Conservation (phyloP, 2,113 vertebrate genomes). For the Casuarius casuarius region DNA sequence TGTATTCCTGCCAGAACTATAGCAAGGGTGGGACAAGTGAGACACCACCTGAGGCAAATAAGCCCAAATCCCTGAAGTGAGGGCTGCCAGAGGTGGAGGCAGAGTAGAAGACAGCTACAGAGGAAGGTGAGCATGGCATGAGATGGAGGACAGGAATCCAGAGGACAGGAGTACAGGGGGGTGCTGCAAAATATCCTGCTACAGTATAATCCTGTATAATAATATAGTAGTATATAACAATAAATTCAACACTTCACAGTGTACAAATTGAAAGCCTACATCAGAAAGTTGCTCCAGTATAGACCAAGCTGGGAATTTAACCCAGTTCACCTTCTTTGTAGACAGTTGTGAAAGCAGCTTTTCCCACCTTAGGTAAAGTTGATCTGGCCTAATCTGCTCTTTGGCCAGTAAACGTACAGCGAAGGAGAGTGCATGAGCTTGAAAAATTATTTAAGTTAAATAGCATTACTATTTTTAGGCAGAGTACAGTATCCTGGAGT, state of each 20-base stretch:
- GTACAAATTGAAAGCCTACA: not conserved
- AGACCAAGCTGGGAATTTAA: not conserved
- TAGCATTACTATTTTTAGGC: not conserved
- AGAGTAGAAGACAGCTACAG: not conserved
- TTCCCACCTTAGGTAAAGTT: not conserved
- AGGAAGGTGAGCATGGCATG: not conserved
- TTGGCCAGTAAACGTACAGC: not conserved
- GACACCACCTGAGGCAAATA: not conserved
- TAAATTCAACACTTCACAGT: not conserved
- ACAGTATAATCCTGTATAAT: too few relatives aligned
- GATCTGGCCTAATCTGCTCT: not conserved
- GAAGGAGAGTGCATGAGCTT: not conserved
- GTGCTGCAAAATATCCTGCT: not conserved
- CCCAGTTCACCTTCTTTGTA: not conserved
- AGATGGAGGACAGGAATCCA: not conserved
- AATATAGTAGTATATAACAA: not conserved
- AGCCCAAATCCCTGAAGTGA: rapidly evolving
- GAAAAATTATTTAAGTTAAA: not conserved
- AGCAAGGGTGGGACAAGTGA: not conserved
- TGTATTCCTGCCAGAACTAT: not conserved
- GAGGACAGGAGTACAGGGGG: not conserved
- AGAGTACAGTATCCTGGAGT: too few relatives aligned
- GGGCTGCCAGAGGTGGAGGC: not conserved
- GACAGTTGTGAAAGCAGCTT: not conserved
- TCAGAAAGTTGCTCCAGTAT: not conserved